Evolutionary conservation across 2,113 vertebrate species (phyloP).

Genomic region (Morone chrysops): DNA sequence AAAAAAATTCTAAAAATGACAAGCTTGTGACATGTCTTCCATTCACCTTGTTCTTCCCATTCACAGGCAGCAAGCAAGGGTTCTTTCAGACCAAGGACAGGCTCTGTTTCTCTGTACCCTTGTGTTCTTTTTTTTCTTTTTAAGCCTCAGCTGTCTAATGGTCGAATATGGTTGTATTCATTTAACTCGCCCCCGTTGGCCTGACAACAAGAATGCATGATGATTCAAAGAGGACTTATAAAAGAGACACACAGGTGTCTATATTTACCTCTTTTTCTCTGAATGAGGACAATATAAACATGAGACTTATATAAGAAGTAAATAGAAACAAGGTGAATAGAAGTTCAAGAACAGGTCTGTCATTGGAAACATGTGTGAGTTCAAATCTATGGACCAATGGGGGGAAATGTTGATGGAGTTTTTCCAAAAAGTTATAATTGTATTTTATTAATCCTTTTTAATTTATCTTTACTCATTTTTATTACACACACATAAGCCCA

Average conservation of each 20-base stretch:
- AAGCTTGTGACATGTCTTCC: slow-evolving; percentile 11
- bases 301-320: background rate
- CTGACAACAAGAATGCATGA: slow-evolving; percentile 60
- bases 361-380: background rate
- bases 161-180: slow-evolving; percentile 45
- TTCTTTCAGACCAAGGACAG: slow-evolving; percentile 43
- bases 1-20: slow-evolving; percentile 5
- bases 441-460: too few relatives aligned
- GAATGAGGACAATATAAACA: background rate
- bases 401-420: background rate
- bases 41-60: slow-evolving; percentile 24
- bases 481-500: too few relatives aligned
- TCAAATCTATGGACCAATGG: background rate
- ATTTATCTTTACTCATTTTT: too few relatives aligned
- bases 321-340: background rate
- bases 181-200: slow-evolving; percentile 54
- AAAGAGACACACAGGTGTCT: background rate
- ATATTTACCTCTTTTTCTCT: background rate
- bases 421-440: background rate
- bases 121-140: slow-evolving; percentile 10
- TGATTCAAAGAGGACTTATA: slow-evolving; percentile 50
- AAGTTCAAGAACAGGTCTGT: background rate
- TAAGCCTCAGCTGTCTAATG: slow-evolving; percentile 25
- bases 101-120: background rate
- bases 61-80: slow-evolving; percentile 22